Conservation (phyloP, 2,797 vertebrate species). For the Cynodonichthys magdalenae region DNA sequence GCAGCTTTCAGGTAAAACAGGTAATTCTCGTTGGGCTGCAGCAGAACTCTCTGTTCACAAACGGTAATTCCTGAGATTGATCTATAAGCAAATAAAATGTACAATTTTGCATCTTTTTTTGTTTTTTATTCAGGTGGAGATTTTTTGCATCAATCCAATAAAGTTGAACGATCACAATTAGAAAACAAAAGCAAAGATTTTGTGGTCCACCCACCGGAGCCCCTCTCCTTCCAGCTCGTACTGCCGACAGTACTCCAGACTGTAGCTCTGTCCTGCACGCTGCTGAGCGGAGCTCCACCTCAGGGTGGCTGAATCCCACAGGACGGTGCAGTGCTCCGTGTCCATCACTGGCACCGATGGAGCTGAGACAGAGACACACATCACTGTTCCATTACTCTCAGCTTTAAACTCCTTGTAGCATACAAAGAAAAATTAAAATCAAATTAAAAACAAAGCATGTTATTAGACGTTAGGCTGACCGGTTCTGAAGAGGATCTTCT, state of each 20-base stretch:
- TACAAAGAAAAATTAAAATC: neutral
- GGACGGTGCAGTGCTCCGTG: constrained; percentile 86
- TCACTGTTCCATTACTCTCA: neutral
- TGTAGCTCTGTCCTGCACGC: constrained; percentile 82
- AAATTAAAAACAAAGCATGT: too few relatives aligned
- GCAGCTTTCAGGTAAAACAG: constrained; percentile 95
- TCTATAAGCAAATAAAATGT: constrained; percentile 65
- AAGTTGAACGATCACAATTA: neutral
- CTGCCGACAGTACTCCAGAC: constrained; percentile 93
- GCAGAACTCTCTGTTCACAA: constrained; percentile 86
- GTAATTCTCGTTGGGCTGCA: constrained; percentile 93
- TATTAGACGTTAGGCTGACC: constrained; percentile 79
- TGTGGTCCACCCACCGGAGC: constrained; percentile 84
- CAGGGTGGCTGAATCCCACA: constrained; percentile 89
- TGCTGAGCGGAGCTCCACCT: constrained; percentile 81
- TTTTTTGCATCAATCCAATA: neutral
- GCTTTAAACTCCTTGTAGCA: neutral
- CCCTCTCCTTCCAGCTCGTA: constrained; percentile 92
- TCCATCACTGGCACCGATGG: constrained; percentile 88
- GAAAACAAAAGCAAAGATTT: neutral
- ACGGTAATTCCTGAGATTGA: constrained; percentile 88
- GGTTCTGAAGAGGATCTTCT: constrained; percentile 89
- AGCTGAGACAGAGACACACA: constrained; percentile 75
- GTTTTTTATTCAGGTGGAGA: neutral
- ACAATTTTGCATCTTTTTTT: neutral